Percentiles rank a stretch among this genome's conserved stretches.
Conservation (phyloP, 1,140 invertebrate species). For the Matsumurasca onukii region DNA sequence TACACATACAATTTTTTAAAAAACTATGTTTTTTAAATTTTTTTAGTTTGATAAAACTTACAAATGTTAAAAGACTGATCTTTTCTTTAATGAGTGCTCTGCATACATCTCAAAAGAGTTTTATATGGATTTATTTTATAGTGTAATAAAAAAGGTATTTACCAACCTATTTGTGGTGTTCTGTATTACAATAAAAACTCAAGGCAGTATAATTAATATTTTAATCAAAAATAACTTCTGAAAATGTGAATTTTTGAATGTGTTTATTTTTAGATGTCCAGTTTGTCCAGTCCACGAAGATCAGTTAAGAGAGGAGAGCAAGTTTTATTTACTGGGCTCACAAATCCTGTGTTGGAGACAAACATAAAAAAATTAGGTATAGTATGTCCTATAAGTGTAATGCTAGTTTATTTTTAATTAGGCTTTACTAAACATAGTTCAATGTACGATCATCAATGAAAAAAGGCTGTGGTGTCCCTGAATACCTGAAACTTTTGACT, state of each 20-base stretch:
- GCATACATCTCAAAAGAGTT: too few species aligned
- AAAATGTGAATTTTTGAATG: not conserved
- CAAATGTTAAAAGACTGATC: not conserved
- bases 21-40: not conserved
- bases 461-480: too few species aligned
- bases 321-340: conserved; percentile 34
- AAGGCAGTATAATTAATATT: not conserved
- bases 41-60: not conserved
- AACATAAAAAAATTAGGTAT: conserved; percentile 31
- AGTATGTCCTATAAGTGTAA: not conserved
- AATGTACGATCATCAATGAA: too few species aligned
- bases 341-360: conserved; percentile 7
- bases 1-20: not conserved
- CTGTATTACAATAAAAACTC: not conserved
- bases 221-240: not conserved
- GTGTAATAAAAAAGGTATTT: too few species aligned
- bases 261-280: too few species aligned
- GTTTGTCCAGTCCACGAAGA: not conserved
- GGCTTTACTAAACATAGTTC: too few species aligned
- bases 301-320: not conserved
- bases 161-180: too few species aligned
- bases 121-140: too few species aligned
- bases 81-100: too few species aligned
- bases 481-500: too few species aligned
- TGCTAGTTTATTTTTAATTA: too few species aligned